Base-by-base conservation (phyloP, 2,797 vertebrate genomes). In the Sus cebifrons region DNA sequence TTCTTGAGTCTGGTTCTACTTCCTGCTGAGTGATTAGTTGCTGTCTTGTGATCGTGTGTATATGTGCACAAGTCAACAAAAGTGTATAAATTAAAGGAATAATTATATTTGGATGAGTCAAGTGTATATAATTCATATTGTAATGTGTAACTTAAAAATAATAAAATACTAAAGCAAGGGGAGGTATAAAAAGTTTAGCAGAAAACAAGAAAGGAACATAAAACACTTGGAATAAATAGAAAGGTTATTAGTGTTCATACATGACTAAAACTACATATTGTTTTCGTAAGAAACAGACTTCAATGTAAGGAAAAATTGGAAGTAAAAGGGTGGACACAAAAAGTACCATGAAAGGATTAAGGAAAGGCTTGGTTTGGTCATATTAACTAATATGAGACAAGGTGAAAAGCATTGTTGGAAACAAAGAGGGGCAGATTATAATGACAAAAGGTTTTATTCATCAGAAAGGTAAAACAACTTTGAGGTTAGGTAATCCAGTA, bases 121-220 rank as follows among this genome's bases (percentile, higher is more conserved):
- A 29, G 29, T 52, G 13, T 81, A 5, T 21, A 16, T 70, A 62
- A 75, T 92, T 36, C 44, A 36, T 10, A 60, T 5, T 78, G 11
- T 92, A 92, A 23, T 56, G 29, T 56, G 52, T 79, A 68, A 67
- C 16, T 23, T 67, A 67, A 52, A 67, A 44, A 79, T 44, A 82
- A 82, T 36, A 71, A 5, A 70, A 36, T 58, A 2, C 10, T 49
- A 10, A 0, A 3, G 1, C 58, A 16, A 12, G 65, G 18, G 3
- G 49, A 13, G 49, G 7, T 44, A 54, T 60, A 84, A 44, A 77
- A 67, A 65, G 18, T 36, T 74, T 40, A 84, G 18, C 40, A 86
- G 54, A 93, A 90, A 12, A 6, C 71, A 68, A 67, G 81, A 85
- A 81, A 95, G 70, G 17, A 84, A n/a, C 27, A 86, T 77, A 20